Base-by-base conservation (phyloP, 2,113 vertebrate species). In the Saguinus midas region DNA sequence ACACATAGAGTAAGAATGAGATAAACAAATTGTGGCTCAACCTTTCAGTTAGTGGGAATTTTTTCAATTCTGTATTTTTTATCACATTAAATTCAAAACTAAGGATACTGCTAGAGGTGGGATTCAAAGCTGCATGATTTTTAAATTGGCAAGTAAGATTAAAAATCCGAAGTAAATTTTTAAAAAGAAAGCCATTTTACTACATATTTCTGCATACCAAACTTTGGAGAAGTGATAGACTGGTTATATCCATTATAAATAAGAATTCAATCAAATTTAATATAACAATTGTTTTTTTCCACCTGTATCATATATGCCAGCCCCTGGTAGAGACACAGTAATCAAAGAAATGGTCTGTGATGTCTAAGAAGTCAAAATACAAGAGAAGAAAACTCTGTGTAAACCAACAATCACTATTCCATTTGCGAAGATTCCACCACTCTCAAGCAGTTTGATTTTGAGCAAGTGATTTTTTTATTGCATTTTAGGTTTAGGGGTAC, bases 61-160 rank as follows among this genome's bases (percentile, higher is more conserved):
- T 95, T 55, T 55, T 40, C 50, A 86, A 57, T 73, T 72, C 27
- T 8, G 29, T 84, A 82, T 81, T 81, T 90, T 91, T 61, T 72
- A 97, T 75, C 6, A 61, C 5, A 21, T 80, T 81, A 83, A 87
- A 88, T 87, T 95, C 14, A 87, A 95, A 97, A 78, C 35, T 9
- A 48, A 85, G 73, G n/a, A 17, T 64, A 37, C 16, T 82, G 37
- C 32, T 72, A 89, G 86, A 66, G 43, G 5, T 58, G 58, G n/a
- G 29, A 82, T 66, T 40, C 12, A 9, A 91, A 35, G 68, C 72
- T 45, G 72, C 1, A 13, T 50, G 57, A 50, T 57, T 78, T 45
- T 85, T 89, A 45, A 82, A 86, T 25, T 61, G 61, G 50, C 20
- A 70, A 64, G 79, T 8, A 68, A 82, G 40, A 89, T 3, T 92